These are phyloP conservation scores for Meandrina meandrites DNA, from an alignment of 92 coral and sea anemone genomes.

Conservation along the genomic window DNA sequence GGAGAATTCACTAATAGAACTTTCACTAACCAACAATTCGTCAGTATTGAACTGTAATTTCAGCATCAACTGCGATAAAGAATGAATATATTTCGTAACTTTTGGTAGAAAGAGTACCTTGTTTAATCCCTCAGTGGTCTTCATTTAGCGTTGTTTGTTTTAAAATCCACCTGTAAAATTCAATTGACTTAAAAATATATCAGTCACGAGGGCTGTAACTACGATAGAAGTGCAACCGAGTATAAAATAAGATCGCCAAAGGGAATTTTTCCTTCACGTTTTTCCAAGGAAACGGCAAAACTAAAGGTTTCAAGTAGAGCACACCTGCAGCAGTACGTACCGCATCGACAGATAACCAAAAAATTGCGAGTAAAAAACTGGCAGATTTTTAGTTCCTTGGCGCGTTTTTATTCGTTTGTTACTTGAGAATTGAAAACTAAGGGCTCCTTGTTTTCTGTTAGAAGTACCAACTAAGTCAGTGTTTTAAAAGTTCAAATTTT, in stretches of 20 bases:
- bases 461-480: no score
- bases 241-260: neutral
- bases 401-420: no score
- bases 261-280: neutral
- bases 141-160: neutral
- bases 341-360: no score
- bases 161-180: slow-evolving; percentile 6
- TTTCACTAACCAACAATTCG: neutral
- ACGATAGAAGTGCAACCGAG: neutral
- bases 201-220: neutral
- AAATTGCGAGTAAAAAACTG: no score
- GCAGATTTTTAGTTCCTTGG: no score
- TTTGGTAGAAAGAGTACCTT: neutral
- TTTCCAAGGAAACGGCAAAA: neutral
- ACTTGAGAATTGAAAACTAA: no score
- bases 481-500: no score
- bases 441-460: no score
- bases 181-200: neutral
- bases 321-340: no score
- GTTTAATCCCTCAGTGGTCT: neutral
- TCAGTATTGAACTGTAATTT: neutral
- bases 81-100: neutral
- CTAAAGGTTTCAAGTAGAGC: no score
- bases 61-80: neutral
- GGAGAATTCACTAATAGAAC: neutral